Conservation (phyloP, 2,797 vertebrate genomes). For the Vespertilio murinus region DNA sequence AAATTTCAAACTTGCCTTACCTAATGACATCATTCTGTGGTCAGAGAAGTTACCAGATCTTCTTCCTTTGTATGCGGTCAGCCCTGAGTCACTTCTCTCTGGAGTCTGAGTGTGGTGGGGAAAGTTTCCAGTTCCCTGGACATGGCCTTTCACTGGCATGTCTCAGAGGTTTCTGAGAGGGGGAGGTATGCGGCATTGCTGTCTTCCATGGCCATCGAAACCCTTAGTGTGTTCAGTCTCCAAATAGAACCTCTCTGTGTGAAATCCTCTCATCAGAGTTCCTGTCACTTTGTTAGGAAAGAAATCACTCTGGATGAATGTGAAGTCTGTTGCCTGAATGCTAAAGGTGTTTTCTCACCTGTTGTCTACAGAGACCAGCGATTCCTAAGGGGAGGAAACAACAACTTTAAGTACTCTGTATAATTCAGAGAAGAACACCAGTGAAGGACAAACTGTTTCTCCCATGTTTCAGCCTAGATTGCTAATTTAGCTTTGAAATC, state of each 20-base stretch:
- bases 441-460: neutral
- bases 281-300: constrained; percentile 14
- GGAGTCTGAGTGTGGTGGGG: neutral
- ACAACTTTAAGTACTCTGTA: neutral
- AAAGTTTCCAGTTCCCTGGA: neutral
- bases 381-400: neutral
- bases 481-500: neutral
- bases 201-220: neutral
- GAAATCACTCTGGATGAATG: constrained; percentile 6
- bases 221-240: neutral
- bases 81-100: neutral
- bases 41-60: neutral
- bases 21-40: neutral
- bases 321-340: neutral
- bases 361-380: neutral
- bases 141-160: neutral
- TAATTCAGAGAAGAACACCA: neutral
- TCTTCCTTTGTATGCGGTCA: neutral
- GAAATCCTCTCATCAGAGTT: constrained; percentile 17
- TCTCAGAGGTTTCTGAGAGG: neutral
- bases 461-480: constrained; percentile 8
- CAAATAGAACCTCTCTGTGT: neutral
- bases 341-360: constrained; percentile 35
- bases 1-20: neutral
- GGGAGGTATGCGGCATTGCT: neutral